Evolutionary conservation across 2,113 vertebrate species (phyloP).

Genomic region (Phrynosoma platyrhinos): DNA sequence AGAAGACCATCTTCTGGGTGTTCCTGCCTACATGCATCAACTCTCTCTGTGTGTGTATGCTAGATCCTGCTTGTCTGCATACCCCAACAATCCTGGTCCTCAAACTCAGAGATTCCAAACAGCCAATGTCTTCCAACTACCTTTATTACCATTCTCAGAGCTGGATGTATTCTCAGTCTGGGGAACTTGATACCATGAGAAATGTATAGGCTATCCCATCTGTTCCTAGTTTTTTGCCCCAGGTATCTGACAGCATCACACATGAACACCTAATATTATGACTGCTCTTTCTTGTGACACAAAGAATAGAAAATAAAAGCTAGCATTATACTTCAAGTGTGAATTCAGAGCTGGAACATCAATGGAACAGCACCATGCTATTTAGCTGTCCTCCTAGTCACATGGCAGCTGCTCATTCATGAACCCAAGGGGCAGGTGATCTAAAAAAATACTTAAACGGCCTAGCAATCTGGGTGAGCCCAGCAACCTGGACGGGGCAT

Average conservation of each 20-base stretch:
- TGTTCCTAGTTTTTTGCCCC: neutral
- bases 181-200: neutral
- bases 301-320: neutral
- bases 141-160: neutral
- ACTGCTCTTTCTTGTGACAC: neutral
- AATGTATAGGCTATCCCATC: neutral
- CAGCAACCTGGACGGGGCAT: neutral
- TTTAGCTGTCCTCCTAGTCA: neutral
- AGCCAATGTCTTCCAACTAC: neutral
- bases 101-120: neutral
- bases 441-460: neutral
- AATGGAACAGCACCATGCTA: neutral
- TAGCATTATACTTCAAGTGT: neutral
- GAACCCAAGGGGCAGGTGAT: neutral
- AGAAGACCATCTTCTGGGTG: too few relatives aligned
- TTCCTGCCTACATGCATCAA: too few relatives aligned
- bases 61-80: too few relatives aligned
- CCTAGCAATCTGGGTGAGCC: neutral
- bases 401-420: neutral
- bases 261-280: neutral
- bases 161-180: neutral
- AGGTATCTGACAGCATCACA: neutral
- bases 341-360: neutral
- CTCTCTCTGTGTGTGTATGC: too few relatives aligned
- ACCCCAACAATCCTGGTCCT: neutral